Conservation (phyloP, 2,888 invertebrate genomes). For the Stenolophus ochropezus region DNA sequence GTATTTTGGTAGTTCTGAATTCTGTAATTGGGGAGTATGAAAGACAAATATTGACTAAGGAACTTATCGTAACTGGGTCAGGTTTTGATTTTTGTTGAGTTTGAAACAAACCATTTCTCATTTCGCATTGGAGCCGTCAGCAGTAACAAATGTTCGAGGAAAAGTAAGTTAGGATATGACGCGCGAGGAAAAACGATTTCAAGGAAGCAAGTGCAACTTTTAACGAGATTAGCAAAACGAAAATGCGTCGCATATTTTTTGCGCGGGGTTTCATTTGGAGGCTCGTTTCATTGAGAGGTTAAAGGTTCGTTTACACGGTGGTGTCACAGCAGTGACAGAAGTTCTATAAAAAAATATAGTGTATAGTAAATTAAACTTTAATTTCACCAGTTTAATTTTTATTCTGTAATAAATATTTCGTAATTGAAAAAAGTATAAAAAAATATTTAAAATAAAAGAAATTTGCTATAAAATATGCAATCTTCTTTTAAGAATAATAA, state of each 20-base stretch:
- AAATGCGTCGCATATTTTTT: conserved; percentile 25
- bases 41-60: neutral
- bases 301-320: too few species aligned
- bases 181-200: neutral
- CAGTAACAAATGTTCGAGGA: conserved; percentile 2
- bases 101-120: conserved; percentile 27
- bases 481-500: too few species aligned
- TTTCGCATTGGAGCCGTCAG: neutral
- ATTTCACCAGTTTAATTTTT: too few species aligned
- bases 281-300: too few species aligned
- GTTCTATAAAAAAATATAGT: too few species aligned
- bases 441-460: too few species aligned
- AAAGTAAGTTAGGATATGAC: conserved; percentile 21
- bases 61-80: conserved; percentile 8
- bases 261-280: too few species aligned
- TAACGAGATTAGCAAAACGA: conserved; percentile 36
- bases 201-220: conserved; percentile 2
- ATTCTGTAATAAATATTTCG: too few species aligned
- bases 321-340: too few species aligned
- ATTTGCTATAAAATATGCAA: too few species aligned
- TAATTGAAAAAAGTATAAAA: too few species aligned
- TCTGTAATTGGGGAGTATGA: neutral
- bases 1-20: neutral
- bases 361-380: too few species aligned
- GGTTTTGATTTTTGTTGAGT: neutral